Evolutionary conservation across 2,888 invertebrate species (phyloP).

Genomic region (Brenthis ino): DNA sequence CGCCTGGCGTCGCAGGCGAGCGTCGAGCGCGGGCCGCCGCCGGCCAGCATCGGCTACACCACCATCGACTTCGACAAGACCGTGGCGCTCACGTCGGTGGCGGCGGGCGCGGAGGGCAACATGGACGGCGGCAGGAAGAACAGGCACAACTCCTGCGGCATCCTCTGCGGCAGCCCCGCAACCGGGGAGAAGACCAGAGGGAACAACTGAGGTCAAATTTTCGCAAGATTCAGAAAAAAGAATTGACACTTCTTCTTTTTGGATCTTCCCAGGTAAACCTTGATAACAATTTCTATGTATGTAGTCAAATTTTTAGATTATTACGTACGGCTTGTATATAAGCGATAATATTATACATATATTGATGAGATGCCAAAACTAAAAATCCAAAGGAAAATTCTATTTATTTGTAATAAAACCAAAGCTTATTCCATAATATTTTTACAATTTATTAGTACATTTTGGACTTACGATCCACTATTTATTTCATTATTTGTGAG

Average conservation of each 20-base stretch:
- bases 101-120: constrained; percentile 86
- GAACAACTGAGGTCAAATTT: constrained; percentile 35
- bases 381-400: constrained; percentile 6
- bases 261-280: no score
- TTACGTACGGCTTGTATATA: constrained; percentile 5
- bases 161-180: constrained; percentile 74
- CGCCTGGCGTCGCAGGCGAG: constrained; percentile 66
- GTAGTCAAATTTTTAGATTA: neutral
- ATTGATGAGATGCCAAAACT: constrained; percentile 6
- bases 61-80: constrained; percentile 98
- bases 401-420: constrained; percentile 11
- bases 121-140: constrained; percentile 89
- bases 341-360: neutral
- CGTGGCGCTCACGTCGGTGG: constrained; percentile 91
- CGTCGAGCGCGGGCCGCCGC: constrained; percentile 46
- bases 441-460: neutral
- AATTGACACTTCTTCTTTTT: neutral
- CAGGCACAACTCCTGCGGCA: constrained; percentile 89
- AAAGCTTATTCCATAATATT: constrained; percentile 13
- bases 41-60: constrained; percentile 86
- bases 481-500: no score
- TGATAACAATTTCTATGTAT: no score
- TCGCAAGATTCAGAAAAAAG: constrained; percentile 41
- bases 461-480: no score
- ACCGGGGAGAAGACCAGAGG: constrained; percentile 54